These are phyloP conservation scores for Tinea semifulvella DNA, from an alignment of 2,888 invertebrate genomes.

Conservation along the genomic window DNA sequence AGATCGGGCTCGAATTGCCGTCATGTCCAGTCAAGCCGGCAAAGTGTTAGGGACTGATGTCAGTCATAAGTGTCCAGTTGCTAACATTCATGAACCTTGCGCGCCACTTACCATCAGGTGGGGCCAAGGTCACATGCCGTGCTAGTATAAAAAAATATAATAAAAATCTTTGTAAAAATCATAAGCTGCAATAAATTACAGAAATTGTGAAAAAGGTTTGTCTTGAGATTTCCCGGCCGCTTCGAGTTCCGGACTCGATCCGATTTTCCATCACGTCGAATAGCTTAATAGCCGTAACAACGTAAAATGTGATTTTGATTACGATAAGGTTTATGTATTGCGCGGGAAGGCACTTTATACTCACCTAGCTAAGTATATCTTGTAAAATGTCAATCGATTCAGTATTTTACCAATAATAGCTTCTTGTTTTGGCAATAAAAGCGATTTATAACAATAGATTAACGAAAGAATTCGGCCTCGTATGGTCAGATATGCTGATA, in stretches of 20 bases:
- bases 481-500: neutral
- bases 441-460: slow-evolving; percentile 5
- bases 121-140: too few species aligned
- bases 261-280: slow-evolving; percentile 42
- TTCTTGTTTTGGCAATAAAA: slow-evolving; percentile 10
- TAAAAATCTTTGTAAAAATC: too few species aligned
- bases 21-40: too few species aligned
- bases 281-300: slow-evolving; percentile 41
- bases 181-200: too few species aligned
- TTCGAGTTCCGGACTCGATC: slow-evolving; percentile 26
- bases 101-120: too few species aligned
- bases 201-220: neutral
- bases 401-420: slow-evolving; percentile 8
- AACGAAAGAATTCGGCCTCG: neutral
- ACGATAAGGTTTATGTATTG: slow-evolving; percentile 34
- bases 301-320: slow-evolving; percentile 48
- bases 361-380: slow-evolving; percentile 1
- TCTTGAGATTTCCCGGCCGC: slow-evolving; percentile 3
- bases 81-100: too few species aligned
- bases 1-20: too few species aligned
- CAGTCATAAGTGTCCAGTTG: too few species aligned
- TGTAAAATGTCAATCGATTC: slow-evolving; percentile 9
- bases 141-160: too few species aligned
- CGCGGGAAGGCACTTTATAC: slow-evolving; percentile 14
- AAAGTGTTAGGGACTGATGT: too few species aligned